Evolutionary conservation across 2,888 invertebrate species (phyloP).

Genomic region (Polyommatus icarus): DNA sequence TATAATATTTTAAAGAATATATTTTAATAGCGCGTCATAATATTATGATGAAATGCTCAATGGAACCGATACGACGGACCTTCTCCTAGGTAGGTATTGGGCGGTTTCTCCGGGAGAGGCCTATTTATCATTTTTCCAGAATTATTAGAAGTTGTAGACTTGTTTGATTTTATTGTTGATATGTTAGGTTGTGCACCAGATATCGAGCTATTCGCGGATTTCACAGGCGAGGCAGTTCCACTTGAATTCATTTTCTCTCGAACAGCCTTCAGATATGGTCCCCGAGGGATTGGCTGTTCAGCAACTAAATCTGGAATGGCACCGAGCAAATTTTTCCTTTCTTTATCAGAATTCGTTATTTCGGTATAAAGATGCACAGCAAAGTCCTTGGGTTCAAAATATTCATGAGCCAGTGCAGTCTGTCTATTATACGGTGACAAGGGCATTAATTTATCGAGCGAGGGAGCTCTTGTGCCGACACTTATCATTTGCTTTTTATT

Average conservation of each 20-base stretch:
- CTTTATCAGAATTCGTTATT: slow-evolving; percentile 73
- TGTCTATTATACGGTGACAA: slow-evolving; percentile 70
- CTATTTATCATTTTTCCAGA: slow-evolving; percentile 83
- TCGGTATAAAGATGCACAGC: slow-evolving; percentile 83
- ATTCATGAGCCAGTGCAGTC: slow-evolving; percentile 70
- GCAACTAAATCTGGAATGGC: slow-evolving; percentile 71
- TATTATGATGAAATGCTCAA: slow-evolving; percentile 48
- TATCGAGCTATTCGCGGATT: slow-evolving; percentile 48
- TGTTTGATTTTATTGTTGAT: slow-evolving; percentile 57
- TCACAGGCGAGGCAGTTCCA: slow-evolving; percentile 46
- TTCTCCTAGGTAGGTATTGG: slow-evolving; percentile 58
- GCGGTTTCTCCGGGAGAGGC: slow-evolving; percentile 85
- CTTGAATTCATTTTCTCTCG: slow-evolving; percentile 75
- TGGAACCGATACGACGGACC: slow-evolving; percentile 62
- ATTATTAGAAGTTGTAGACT: slow-evolving; percentile 63
- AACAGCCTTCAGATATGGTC: slow-evolving; percentile 82
- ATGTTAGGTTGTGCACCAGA: slow-evolving; percentile 48
- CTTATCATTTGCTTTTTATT: slow-evolving; percentile 73
- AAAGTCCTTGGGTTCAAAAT: slow-evolving; percentile 77
- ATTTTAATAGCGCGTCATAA: background rate
- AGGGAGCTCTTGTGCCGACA: slow-evolving; percentile 81
- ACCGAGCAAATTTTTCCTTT: slow-evolving; percentile 56
- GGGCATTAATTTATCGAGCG: slow-evolving; percentile 79
- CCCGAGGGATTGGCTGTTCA: slow-evolving; percentile 69
- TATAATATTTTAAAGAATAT: background rate